These are phyloP conservation scores for Bagarius yarrelli DNA, from an alignment of 2,113 vertebrate species.

Conservation along the genomic window DNA sequence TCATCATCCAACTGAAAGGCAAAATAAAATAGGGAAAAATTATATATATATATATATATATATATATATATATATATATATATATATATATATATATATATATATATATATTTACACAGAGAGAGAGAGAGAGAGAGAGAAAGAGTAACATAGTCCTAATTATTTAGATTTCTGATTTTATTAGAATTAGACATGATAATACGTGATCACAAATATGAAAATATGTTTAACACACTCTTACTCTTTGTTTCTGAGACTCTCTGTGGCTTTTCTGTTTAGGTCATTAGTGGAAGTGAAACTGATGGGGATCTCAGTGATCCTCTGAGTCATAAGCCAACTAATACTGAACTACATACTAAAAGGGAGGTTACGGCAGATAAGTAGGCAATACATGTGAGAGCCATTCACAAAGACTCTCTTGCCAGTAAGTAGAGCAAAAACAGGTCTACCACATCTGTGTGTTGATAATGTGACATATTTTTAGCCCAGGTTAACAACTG, in stretches of 20 bases:
- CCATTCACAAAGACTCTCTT: neutral
- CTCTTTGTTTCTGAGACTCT: too few relatives aligned
- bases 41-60: neutral
- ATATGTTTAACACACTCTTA: neutral
- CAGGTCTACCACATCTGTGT: slow-evolving; percentile 43
- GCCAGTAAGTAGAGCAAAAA: slow-evolving; percentile 1
- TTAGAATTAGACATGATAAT: neutral
- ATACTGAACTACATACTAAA: neutral
- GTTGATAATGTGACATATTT: slow-evolving; percentile 52
- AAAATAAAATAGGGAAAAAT: neutral
- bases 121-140: too few relatives aligned
- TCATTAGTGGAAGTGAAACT: neutral
- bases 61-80: neutral
- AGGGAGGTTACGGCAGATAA: neutral
- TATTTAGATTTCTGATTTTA: neutral
- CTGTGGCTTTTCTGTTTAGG: neutral
- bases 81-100: neutral
- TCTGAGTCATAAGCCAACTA: neutral
- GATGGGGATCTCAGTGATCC: neutral
- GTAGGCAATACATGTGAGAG: neutral
- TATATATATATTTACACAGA: too few relatives aligned
- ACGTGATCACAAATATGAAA: neutral
- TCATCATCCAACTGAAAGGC: slow-evolving; percentile 83
- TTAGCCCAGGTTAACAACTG: slow-evolving; percentile 49
- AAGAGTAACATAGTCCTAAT: too few relatives aligned